phyloP scores from a whole-genome alignment of 1,140 invertebrate genomes.

The Tribolium madens region DNA sequence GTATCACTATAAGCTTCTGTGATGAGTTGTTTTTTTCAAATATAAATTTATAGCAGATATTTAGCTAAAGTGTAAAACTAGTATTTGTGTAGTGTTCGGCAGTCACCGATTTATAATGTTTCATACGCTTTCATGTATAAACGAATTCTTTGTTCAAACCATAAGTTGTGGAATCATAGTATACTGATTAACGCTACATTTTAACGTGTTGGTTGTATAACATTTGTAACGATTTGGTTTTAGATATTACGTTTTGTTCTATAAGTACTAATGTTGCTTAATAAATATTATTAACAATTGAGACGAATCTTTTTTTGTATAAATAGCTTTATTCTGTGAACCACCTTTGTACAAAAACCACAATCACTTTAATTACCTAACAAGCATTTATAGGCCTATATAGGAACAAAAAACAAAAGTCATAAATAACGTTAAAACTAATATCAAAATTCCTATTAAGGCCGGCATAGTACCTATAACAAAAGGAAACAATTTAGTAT shows the following conservation, averaged over 20 bases:
- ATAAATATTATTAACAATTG: constrained; percentile 48
- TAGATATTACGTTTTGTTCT: constrained; percentile 31
- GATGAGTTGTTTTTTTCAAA: constrained; percentile 58
- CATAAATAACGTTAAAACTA: constrained; percentile 78
- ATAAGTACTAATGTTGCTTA: constrained; percentile 50
- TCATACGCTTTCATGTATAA: constrained; percentile 51
- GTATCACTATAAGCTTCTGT: constrained; percentile 58
- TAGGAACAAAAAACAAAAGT: constrained; percentile 85
- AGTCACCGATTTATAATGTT: constrained; percentile 55
- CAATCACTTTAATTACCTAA: constrained; percentile 32
- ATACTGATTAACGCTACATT: constrained; percentile 38
- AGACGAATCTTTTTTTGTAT: background rate
- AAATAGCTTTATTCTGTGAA: constrained; percentile 36
- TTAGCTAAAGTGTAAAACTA: constrained; percentile 53
- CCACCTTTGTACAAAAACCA: constrained; percentile 36
- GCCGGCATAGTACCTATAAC: constrained; percentile 80
- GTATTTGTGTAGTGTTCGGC: constrained; percentile 56
- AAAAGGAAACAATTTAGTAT: constrained; percentile 57
- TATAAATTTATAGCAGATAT: constrained; percentile 51
- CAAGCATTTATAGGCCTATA: constrained; percentile 76
- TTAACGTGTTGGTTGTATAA: constrained; percentile 42
- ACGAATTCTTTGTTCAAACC: constrained; percentile 23
- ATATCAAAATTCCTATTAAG: constrained; percentile 80
- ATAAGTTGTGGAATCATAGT: constrained; percentile 31
- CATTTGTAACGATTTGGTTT: constrained; percentile 31